phyloP scores from a whole-genome alignment of 1,140 invertebrate species.

The Manduca sexta region DNA sequence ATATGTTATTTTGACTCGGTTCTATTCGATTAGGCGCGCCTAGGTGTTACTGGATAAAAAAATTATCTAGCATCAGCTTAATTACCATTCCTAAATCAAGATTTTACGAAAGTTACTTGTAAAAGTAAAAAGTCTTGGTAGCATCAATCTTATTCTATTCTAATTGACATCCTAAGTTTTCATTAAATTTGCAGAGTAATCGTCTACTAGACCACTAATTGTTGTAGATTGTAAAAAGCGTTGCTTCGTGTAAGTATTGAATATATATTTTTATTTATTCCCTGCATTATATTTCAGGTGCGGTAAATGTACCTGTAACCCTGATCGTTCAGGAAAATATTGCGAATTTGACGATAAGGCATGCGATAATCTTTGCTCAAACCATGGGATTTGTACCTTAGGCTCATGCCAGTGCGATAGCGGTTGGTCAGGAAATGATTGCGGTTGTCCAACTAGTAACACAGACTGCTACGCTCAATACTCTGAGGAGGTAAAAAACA shows the following conservation, averaged over 20 bases:
- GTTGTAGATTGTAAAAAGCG: too few species aligned
- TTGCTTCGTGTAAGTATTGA: too few species aligned
- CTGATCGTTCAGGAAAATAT: slow-evolving; percentile 74
- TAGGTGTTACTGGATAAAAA: too few species aligned
- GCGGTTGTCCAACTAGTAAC: slow-evolving; percentile 78
- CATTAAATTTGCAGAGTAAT: too few species aligned
- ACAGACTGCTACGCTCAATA: slow-evolving; percentile 76
- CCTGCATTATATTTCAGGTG: slow-evolving; percentile 56
- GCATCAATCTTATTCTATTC: too few species aligned
- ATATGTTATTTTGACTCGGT: not conserved
- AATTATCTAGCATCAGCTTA: too few species aligned
- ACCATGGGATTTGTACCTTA: slow-evolving; percentile 76
- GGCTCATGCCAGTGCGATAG: slow-evolving; percentile 78
- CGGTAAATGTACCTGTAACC: slow-evolving; percentile 76
- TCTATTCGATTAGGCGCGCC: not conserved
- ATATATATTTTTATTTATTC: not conserved
- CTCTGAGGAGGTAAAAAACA: slow-evolving; percentile 34
- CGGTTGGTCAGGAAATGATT: slow-evolving; percentile 77
- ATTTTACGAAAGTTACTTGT: too few species aligned
- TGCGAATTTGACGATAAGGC: slow-evolving; percentile 84
- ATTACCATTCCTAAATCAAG: too few species aligned
- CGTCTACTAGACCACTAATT: too few species aligned
- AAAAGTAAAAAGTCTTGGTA: too few species aligned
- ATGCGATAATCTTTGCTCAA: slow-evolving; percentile 77
- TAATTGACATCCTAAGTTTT: too few species aligned